These are phyloP conservation scores for Syrista parreyssii DNA, from an alignment of 2,888 invertebrate species.

Conservation along the genomic window DNA sequence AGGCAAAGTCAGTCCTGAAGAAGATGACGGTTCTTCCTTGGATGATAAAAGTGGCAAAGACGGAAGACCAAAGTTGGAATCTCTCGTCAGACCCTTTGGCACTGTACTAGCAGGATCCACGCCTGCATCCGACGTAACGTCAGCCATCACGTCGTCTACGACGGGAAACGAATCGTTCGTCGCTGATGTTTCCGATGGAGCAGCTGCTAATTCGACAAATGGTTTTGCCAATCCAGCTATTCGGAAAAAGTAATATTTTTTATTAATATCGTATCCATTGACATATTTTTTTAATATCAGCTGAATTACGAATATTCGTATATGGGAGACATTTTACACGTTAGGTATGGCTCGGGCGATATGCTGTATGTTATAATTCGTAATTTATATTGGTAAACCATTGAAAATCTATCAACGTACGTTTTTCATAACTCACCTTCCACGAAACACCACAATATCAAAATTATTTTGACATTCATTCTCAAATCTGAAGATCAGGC, in stretches of 20 bases:
- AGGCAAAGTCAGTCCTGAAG: not conserved
- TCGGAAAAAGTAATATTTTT: slow-evolving; percentile 16
- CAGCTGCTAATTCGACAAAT: slow-evolving; percentile 39
- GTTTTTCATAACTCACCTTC: not conserved
- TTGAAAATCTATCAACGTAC: not conserved
- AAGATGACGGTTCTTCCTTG: not conserved
- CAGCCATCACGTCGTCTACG: slow-evolving; percentile 30
- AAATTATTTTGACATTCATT: not conserved
- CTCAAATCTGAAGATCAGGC: not conserved
- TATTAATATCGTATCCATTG: not conserved
- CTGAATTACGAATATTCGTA: not conserved
- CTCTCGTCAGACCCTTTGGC: not conserved
- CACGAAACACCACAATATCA: not conserved
- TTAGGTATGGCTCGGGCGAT: not conserved
- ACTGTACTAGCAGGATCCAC: slow-evolving; percentile 7
- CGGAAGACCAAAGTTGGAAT: not conserved
- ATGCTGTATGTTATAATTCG: not conserved
- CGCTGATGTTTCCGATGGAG: slow-evolving; percentile 16
- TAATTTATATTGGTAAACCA: not conserved
- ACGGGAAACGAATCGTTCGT: slow-evolving; percentile 24
- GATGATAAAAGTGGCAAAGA: not conserved
- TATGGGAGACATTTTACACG: too few species aligned
- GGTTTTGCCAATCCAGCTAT: slow-evolving; percentile 19
- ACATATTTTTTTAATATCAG: not conserved
- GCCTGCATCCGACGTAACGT: slow-evolving; percentile 26